Percentiles rank a stretch among this genome's conserved stretches.
phyloP scores from a whole-genome alignment of 1,140 invertebrate species.

The Chelonus insularis region DNA sequence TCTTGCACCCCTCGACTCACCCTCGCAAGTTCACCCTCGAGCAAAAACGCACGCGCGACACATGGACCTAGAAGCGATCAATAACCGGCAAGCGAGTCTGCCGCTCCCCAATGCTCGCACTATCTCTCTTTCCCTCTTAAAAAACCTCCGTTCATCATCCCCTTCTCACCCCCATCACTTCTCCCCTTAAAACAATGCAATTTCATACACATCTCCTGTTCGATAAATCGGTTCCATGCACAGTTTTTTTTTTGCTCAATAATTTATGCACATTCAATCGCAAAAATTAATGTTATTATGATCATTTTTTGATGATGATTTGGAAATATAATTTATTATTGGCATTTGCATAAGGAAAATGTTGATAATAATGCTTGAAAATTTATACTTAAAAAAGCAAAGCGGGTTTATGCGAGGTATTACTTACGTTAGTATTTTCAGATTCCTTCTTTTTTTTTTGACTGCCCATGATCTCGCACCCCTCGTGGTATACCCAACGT shows the following conservation, averaged over 20 bases:
- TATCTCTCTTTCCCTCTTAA: slow-evolving; percentile 3
- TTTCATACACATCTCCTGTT: neutral
- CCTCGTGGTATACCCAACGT: slow-evolving; percentile 22
- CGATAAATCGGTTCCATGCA: slow-evolving; percentile 14
- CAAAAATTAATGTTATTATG: too few relatives aligned
- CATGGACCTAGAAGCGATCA: slow-evolving; percentile 56
- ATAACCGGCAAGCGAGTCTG: slow-evolving; percentile 44
- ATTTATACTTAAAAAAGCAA: slow-evolving; percentile 1
- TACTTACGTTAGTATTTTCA: slow-evolving; percentile 26
- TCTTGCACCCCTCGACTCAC: slow-evolving; percentile 38
- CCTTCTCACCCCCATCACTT: neutral
- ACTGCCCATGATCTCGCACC: slow-evolving; percentile 24
- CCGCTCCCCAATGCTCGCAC: slow-evolving; percentile 31
- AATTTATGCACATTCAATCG: too few relatives aligned
- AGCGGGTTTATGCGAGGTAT: slow-evolving; percentile 18
- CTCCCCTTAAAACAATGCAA: slow-evolving; percentile 21
- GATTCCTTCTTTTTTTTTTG: slow-evolving; percentile 15
- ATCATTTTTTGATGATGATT: neutral
- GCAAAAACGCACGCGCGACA: slow-evolving; percentile 54
- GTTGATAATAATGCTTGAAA: neutral
- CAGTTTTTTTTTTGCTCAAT: neutral
- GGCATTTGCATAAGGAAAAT: neutral
- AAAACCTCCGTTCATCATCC: slow-evolving; percentile 7
- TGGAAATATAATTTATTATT: neutral
- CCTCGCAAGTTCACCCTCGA: slow-evolving; percentile 52